phyloP scores from a whole-genome alignment of 2,797 vertebrate species.

The Pempheris klunzingeri region DNA sequence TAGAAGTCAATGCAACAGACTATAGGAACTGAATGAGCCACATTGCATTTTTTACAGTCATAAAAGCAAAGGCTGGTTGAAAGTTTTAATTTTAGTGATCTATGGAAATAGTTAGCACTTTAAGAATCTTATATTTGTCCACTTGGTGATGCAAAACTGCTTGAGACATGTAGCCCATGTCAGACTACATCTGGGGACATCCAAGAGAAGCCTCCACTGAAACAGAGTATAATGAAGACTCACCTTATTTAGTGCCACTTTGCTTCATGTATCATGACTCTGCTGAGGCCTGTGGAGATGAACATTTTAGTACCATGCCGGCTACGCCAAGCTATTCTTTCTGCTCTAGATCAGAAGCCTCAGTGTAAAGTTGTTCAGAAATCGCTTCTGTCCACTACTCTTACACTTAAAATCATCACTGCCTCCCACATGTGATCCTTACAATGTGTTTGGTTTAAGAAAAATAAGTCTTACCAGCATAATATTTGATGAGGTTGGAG shows the following conservation, averaged over 20 bases:
- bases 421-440: conserved; percentile 37
- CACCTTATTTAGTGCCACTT: neutral
- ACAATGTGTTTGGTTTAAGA: too few species aligned
- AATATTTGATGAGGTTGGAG: accelerated
- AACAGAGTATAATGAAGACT: accelerated
- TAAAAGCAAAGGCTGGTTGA: too few species aligned
- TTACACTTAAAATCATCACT: conserved; percentile 83
- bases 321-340: too few species aligned
- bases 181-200: neutral
- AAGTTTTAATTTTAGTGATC: too few species aligned
- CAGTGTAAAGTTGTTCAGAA: conserved; percentile 91
- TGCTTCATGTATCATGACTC: neutral
- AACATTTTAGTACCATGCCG: neutral
- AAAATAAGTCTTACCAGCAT: conserved; percentile 28
- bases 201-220: conserved; percentile 36
- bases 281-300: neutral
- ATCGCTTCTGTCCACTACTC: conserved; percentile 98
- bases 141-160: too few species aligned
- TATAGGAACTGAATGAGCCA: too few species aligned
- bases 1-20: too few species aligned
- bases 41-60: too few species aligned
- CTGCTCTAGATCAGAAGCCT: conserved; percentile 80
- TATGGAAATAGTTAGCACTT: too few species aligned
- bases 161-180: neutral
- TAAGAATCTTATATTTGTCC: too few species aligned